Conservation (phyloP, 2,888 invertebrate genomes). For the Pandemis corylana region DNA sequence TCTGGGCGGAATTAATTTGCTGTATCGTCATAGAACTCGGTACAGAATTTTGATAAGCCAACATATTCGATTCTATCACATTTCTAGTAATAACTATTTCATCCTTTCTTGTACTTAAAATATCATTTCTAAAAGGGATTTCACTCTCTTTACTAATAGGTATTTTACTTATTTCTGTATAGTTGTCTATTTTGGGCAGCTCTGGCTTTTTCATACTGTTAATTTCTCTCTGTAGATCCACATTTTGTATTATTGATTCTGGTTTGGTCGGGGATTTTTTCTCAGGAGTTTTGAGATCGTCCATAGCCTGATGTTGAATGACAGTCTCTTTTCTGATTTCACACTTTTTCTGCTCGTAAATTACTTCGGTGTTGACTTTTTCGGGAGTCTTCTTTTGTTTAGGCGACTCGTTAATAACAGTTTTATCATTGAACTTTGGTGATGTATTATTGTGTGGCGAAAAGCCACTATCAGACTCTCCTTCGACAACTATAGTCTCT, state of each 20-base stretch:
- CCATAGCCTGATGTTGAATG: constrained; percentile 74
- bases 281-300: constrained; percentile 66
- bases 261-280: constrained; percentile 76
- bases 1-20: constrained; percentile 71
- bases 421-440: constrained; percentile 68
- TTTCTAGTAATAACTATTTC: constrained; percentile 75
- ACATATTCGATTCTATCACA: constrained; percentile 69
- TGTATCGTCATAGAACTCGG: constrained; percentile 78
- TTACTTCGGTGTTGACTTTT: constrained; percentile 54
- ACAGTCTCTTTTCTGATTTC: constrained; percentile 79
- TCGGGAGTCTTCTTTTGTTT: constrained; percentile 70
- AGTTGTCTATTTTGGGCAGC: constrained; percentile 68
- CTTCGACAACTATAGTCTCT: constrained; percentile 77
- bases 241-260: constrained; percentile 71
- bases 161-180: constrained; percentile 66
- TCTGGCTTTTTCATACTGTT: constrained; percentile 68
- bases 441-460: constrained; percentile 61
- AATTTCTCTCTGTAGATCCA: constrained; percentile 71
- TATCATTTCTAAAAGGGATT: constrained; percentile 69
- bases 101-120: constrained; percentile 68
- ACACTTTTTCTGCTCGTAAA: constrained; percentile 66
- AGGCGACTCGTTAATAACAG: constrained; percentile 69
- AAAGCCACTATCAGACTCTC: constrained; percentile 69
- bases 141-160: constrained; percentile 69
- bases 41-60: constrained; percentile 68